Evolutionary conservation across 2,113 vertebrate genomes (phyloP), one percentile per base, ranked within the genome.

Genomic region (Colossoma macropomum): DNA sequence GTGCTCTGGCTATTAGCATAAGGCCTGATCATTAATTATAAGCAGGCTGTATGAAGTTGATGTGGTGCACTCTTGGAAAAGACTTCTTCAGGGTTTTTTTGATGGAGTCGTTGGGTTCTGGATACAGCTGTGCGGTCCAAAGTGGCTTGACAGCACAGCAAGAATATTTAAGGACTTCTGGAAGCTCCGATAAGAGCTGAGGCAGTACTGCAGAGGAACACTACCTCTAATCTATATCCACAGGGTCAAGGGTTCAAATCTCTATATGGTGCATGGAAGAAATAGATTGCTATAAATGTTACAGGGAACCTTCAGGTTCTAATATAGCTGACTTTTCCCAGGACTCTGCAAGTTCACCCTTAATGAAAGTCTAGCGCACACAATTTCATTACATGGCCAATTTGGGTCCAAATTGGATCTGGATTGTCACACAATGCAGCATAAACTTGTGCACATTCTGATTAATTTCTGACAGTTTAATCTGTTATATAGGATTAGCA

Each of bases 221-320:
- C 16, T 59, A 7, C 52, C 21, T 41, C 32, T 76, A 28, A 77
- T 77, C 34, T 77, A 62, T 76, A 27, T 11, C 27, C 45, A 48
- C 25, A 32, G 30, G 25, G 38, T 79, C 48, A 66, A 54, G 12
- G n/a, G 48, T 48, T 48, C 19, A 77, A 12, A 50, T 28, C 17
- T 48, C 41, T 65, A 23, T 10, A 25, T 30, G 48, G 45, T 68
- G 30, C 0, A 10, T 48, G 23, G 50, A 25, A 30, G 19, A 48
- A 72, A 62, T n/a, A 62, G 27, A 62, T 80, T 13, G 25, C 34
- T 80, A 5, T 27, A 45, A 71, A 70, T 70, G 15, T 56, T 79
- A 79, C 21, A 25, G 13, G 48, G 15, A 54, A 69, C 13, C 9
- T 65, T 34, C 15, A 48, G 28, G 32, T 50, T 65, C 41, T 30